phyloP scores from a whole-genome alignment of 1,140 invertebrate species.

The Euglossa dilemma region DNA sequence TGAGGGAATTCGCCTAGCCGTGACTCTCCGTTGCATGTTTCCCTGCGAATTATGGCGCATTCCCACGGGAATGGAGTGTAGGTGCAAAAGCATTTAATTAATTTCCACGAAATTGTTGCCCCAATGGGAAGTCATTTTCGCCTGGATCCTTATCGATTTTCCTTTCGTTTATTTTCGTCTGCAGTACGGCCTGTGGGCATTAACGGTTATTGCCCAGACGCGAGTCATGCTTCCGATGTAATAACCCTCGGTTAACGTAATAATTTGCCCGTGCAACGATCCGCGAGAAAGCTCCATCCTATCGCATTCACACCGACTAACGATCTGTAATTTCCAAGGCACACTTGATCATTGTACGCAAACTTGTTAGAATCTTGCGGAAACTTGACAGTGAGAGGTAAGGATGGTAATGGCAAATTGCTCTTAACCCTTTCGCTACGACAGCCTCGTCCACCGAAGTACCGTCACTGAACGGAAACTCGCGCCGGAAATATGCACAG shows the following conservation, averaged over 20 bases:
- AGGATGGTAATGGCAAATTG: background rate
- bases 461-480: no score
- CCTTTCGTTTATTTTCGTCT: conserved; percentile 6
- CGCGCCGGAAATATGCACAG: no score
- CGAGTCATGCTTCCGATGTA: conserved; percentile 14
- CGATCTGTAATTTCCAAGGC: background rate
- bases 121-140: background rate
- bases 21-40: background rate
- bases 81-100: background rate
- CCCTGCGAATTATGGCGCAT: background rate
- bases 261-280: conserved; percentile 3
- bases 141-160: background rate
- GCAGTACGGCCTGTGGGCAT: background rate
- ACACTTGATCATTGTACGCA: background rate
- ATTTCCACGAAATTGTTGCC: background rate
- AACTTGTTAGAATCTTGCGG: background rate
- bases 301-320: background rate
- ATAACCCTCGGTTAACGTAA: conserved; percentile 36
- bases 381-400: no score
- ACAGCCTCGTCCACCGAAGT: no score
- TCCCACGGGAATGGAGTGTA: background rate
- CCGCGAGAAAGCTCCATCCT: conserved; percentile 11
- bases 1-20: no score
- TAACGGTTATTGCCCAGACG: background rate
- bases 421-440: no score